Evolutionary conservation across 2,797 vertebrate species (phyloP), one percentile per base, ranked within the genome.

Genomic region (Dromococcyx pavoninus): DNA sequence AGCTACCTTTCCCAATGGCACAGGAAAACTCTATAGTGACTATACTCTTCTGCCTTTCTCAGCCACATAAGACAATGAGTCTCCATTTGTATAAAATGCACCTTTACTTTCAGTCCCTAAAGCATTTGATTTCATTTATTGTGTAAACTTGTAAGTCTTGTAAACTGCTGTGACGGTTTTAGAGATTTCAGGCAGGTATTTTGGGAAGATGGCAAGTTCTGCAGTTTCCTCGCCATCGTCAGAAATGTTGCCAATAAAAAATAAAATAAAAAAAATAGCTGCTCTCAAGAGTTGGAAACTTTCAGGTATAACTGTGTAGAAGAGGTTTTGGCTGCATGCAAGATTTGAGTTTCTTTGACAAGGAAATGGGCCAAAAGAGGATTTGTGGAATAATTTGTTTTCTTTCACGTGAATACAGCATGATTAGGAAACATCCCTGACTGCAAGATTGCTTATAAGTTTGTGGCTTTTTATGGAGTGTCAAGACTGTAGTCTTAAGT

Each of bases 371-470:
- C 54, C 50, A 80, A 61, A 77, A 78, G 50, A 69, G 24, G 19
- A 69, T 88, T 57, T 83, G 48, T 88, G 79, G 65, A 86, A 78
- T 88, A 67, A 54, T 69, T 86, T 53, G n/a, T n/a, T 89, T 92
- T 88, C 66, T 74, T 71, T 89, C 37, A 44, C 11, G 11, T 75
- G 79, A 83, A 58, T 30, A 32, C 32, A n/a, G n/a, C 64, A 24
- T 62, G 35, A 58, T 54, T 76, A 86, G 64, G 72, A 88, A 79
- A 65, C 27, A 12, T 67, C 80, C 2, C 9, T 56, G 25, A 64
- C 44, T 66, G 46, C 64, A 86, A 61, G 50, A 19, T 44, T 66
- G 39, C 58, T 76, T 69, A 16, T 74, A 39, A 78, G 84, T 57
- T 62, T 88, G 17, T 84, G 78, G 24, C 33, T 86, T 94, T 83